Percentiles rank a stretch among this genome's conserved stretches.
Conservation (phyloP, 2,113 vertebrate species). For the Arothron firmamentum region DNA sequence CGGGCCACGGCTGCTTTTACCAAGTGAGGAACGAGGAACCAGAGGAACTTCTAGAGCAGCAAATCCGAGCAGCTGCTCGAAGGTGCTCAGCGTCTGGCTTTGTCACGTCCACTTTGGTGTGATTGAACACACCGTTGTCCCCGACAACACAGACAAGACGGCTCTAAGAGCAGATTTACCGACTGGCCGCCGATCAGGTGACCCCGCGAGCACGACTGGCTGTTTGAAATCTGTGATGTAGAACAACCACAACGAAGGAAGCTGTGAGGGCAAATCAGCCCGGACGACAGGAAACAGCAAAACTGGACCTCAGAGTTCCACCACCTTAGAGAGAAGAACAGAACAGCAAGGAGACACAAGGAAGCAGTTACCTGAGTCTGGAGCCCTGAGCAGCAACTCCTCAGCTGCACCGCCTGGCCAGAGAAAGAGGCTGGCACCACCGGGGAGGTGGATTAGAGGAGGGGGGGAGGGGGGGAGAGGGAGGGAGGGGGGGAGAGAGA, state of each 20-base stretch:
- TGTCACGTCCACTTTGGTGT: constrained; percentile 19
- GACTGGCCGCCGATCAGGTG: background rate
- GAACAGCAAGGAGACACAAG: background rate
- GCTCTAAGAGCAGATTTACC: background rate
- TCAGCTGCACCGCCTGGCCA: too few relatives aligned
- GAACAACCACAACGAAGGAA: too few relatives aligned
- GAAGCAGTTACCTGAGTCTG: constrained; percentile 1
- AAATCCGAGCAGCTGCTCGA: constrained; percentile 8
- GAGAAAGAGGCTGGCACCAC: background rate
- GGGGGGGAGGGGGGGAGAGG: background rate
- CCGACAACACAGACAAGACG: background rate
- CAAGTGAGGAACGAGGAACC: background rate
- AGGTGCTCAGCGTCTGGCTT: constrained; percentile 9
- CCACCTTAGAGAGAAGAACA: background rate
- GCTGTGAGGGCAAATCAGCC: background rate
- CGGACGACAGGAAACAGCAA: too few relatives aligned
- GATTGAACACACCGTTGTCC: background rate
- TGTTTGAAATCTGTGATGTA: too few relatives aligned
- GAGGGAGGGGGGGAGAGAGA: background rate
- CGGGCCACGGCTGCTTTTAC: too few relatives aligned
- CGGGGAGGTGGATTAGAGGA: background rate
- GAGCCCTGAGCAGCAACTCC: too few relatives aligned
- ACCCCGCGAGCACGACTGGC: too few relatives aligned
- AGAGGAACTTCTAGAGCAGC: background rate
- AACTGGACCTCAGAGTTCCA: background rate